Evolutionary conservation across 1,140 invertebrate species (phyloP), one percentile per base, ranked within the genome.

Genomic region (Drosophila punjabiensis): DNA sequence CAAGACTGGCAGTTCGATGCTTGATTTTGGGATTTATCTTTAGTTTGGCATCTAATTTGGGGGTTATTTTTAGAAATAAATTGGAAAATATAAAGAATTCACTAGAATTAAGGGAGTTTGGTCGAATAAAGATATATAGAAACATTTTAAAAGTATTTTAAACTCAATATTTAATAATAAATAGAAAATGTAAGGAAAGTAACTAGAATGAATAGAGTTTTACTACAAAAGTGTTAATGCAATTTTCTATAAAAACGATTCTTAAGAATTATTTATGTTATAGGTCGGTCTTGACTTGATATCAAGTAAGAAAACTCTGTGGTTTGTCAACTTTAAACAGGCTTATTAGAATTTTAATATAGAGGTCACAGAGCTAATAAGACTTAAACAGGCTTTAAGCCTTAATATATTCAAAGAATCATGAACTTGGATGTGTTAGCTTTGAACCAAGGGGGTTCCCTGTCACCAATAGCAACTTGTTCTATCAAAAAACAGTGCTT

Each of bases 1-100:
- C 30, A 30, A 43, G 69, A 73, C 45, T 67, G 67, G 48, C 67
- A 68, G 64, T 32, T 66, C 28, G 37, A 43, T 53, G 47, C 32
- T 33, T 30, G 48, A 70, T 55, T 66, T 33, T 9, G 13, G 66
- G 24, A 52, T 52, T 52, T 66, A 52, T 69, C 61, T 52, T 2
- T 7, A 11, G 13, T 70, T 39, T 66, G 45, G 59, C 59, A 68
- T 68, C 66, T 14, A 20, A 8, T 52, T 37, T 53, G 20, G 45
- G 43, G 52, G 50, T 16, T 5, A 5, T 28, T 14, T n/a, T 7
- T 30, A n/a, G 18, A 13, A 13, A 18, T n/a, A 32, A 11, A n/a
- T 52, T 52, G 18, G 2, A 9, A 14, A 30, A 30, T 10, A n/a
- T 11, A 30, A n/a, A 6, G 28, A 30, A 30, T 6, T 30, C 30